phyloP scores from a whole-genome alignment of 2,113 vertebrate genomes.

The Gavia stellata region DNA sequence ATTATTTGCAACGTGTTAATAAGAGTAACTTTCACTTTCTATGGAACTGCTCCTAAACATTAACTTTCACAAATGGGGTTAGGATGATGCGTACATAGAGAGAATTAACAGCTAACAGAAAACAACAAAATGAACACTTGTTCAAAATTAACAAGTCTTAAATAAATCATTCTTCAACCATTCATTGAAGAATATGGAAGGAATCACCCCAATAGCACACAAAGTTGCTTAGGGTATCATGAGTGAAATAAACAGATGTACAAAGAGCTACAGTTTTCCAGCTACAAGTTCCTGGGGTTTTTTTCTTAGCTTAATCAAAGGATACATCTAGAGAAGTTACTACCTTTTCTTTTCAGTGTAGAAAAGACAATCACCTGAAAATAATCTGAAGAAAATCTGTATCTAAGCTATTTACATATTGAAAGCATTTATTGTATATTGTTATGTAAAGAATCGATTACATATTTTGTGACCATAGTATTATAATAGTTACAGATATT shows the following conservation, averaged over 20 bases:
- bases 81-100: rapidly evolving
- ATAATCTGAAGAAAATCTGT: background rate
- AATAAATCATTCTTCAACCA: too few relatives aligned
- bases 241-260: background rate
- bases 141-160: background rate
- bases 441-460: background rate
- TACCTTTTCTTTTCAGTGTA: background rate
- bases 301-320: background rate
- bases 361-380: background rate
- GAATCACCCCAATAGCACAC: background rate
- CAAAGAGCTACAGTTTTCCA: background rate
- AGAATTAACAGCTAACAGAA: background rate
- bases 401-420: background rate
- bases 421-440: background rate
- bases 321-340: background rate
- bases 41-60: background rate
- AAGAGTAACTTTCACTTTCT: background rate
- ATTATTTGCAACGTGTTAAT: background rate
- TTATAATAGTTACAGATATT: background rate
- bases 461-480: background rate
- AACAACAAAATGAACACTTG: background rate
- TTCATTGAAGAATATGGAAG: background rate
- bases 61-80: background rate
- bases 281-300: background rate
- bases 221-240: background rate